Conservation (phyloP, 2,113 vertebrate species). For the Pelobates fuscus region DNA sequence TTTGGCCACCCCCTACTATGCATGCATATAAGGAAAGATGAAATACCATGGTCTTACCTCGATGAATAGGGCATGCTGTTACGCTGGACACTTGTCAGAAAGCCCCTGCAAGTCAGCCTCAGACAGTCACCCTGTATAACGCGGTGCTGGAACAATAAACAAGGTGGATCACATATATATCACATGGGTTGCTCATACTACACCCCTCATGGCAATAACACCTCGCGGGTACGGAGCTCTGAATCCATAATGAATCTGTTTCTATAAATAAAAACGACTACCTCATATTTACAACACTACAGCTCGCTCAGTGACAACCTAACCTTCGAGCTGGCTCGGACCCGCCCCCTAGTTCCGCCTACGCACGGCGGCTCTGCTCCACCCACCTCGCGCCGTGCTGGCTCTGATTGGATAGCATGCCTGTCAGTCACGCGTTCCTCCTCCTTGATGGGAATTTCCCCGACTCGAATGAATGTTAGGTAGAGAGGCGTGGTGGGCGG, state of each 20-base stretch:
- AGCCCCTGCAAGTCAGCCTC: background rate
- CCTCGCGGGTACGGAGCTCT: background rate
- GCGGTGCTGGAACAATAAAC: background rate
- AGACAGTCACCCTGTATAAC: background rate
- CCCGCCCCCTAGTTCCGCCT: background rate
- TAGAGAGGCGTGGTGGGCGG: background rate
- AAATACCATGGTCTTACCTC: no score
- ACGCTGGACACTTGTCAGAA: background rate
- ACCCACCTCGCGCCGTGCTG: background rate
- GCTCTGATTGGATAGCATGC: background rate
- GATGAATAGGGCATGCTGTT: background rate
- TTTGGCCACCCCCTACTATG: no score
- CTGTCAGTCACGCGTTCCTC: background rate
- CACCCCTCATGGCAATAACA: background rate
- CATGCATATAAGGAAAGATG: no score
- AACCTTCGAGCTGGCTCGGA: background rate
- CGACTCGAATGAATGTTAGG: background rate
- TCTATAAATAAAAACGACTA: conserved; percentile 30
- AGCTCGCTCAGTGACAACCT: background rate
- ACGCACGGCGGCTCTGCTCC: background rate
- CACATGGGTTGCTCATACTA: no score
- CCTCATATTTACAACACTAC: conserved; percentile 12
- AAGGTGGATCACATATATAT: no score
- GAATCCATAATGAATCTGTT: background rate
- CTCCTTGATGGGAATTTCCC: conserved; percentile 17